Evolutionary conservation across 2,113 vertebrate species (phyloP).

Genomic region (Sardina pilchardus): DNA sequence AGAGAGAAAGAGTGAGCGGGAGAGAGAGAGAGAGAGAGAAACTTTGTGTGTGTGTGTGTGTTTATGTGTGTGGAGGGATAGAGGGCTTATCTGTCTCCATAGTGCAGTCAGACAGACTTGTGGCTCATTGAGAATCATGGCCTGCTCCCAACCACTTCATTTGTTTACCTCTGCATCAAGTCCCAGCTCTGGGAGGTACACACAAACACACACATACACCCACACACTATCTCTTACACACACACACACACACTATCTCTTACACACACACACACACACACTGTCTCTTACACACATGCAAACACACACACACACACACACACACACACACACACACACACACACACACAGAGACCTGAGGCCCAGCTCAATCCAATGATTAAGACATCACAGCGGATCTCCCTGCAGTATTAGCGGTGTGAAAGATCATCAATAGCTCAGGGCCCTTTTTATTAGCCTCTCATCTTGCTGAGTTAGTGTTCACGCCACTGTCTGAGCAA

Average conservation of each 20-base stretch:
- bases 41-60: background rate
- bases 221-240: background rate
- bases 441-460: slow-evolving; percentile 22
- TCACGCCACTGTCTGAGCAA: background rate
- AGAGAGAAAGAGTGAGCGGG: slow-evolving; percentile 9
- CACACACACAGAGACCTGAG: background rate
- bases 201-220: background rate
- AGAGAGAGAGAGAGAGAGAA: slow-evolving; percentile 7
- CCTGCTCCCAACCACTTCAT: slow-evolving; percentile 63
- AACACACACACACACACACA: background rate
- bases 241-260: no score
- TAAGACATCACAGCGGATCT: slow-evolving; percentile 49
- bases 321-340: background rate
- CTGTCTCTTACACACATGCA: background rate
- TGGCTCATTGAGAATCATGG: slow-evolving; percentile 71
- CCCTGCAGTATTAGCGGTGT: slow-evolving; percentile 45
- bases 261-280: slow-evolving; percentile 2
- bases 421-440: slow-evolving; percentile 40
- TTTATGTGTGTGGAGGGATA: slow-evolving; percentile 18
- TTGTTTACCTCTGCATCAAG: slow-evolving; percentile 61
- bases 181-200: slow-evolving; percentile 46
- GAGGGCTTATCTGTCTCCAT: slow-evolving; percentile 65
- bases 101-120: slow-evolving; percentile 59
- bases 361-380: slow-evolving; percentile 49
- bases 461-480: background rate